Conservation (phyloP, 2,113 vertebrate species). For the Tachycineta bicolor region DNA sequence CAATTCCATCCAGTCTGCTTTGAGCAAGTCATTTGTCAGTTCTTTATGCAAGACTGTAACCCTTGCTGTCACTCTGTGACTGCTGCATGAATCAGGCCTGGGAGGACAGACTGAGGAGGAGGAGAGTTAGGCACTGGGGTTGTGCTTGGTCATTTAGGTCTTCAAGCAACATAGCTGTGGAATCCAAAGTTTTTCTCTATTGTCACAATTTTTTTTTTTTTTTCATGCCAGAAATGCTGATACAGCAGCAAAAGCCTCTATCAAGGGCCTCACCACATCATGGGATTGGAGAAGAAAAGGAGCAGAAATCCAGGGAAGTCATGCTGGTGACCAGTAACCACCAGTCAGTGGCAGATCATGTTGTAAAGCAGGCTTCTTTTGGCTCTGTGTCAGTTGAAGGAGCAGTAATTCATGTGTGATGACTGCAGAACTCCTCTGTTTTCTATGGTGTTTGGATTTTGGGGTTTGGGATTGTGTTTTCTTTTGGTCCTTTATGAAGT, state of each 20-base stretch:
- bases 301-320: background rate
- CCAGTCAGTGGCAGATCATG: background rate
- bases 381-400: background rate
- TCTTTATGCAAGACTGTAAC: background rate
- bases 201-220: background rate
- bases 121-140: background rate
- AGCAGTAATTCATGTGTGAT: background rate
- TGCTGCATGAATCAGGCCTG: background rate
- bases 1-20: background rate
- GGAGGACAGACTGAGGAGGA: background rate
- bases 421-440: background rate
- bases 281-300: background rate
- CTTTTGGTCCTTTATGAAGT: conserved; percentile 35
- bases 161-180: background rate
- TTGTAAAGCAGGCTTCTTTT: conserved; percentile 6
- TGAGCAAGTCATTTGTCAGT: background rate
- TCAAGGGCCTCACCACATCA: conserved; percentile 37
- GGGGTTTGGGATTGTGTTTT: conserved; percentile 30
- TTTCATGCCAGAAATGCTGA: conserved; percentile 52
- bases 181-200: conserved; percentile 3
- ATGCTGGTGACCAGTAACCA: conserved; percentile 39
- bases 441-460: background rate
- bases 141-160: background rate
- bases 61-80: background rate
- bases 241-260: conserved; percentile 44